phyloP scores from a whole-genome alignment of 1,140 invertebrate species.

The Coenobita brevimanus region DNA sequence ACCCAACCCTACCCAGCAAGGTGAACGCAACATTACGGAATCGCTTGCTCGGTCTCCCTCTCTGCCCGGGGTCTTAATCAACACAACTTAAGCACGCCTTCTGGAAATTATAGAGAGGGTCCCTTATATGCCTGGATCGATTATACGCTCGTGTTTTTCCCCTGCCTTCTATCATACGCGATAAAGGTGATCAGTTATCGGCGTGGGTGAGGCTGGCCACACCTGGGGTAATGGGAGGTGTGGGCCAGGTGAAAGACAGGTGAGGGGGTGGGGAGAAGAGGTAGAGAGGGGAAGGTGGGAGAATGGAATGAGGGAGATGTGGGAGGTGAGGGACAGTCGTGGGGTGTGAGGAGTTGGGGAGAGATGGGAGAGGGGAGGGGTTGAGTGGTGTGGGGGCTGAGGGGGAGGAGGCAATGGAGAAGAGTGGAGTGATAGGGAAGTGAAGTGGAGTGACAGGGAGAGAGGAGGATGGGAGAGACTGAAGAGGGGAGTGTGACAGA shows the following conservation, averaged over 20 bases:
- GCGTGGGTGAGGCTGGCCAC: conserved; percentile 27
- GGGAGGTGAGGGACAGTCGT: neutral
- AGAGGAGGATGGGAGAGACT: no score
- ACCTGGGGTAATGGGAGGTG: neutral
- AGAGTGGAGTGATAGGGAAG: neutral
- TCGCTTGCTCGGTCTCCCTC: neutral
- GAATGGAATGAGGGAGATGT: neutral
- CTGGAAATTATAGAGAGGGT: conserved; percentile 45
- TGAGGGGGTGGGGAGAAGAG: neutral
- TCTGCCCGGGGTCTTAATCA: conserved; percentile 45
- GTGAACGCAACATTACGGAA: conserved; percentile 29
- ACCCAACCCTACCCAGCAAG: neutral
- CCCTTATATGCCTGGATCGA: conserved; percentile 53
- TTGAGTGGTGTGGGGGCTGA: neutral
- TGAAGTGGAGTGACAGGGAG: no score
- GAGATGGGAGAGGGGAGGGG: neutral
- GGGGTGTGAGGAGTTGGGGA: neutral
- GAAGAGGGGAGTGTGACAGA: no score
- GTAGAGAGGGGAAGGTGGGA: neutral
- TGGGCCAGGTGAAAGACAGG: neutral
- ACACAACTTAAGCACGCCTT: conserved; percentile 55
- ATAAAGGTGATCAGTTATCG: conserved; percentile 39
- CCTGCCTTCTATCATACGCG: neutral
- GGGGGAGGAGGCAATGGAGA: neutral
- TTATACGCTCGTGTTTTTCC: conserved; percentile 47